phyloP scores from a whole-genome alignment of 1,140 invertebrate genomes.

The Caligus rogercresseyi region DNA sequence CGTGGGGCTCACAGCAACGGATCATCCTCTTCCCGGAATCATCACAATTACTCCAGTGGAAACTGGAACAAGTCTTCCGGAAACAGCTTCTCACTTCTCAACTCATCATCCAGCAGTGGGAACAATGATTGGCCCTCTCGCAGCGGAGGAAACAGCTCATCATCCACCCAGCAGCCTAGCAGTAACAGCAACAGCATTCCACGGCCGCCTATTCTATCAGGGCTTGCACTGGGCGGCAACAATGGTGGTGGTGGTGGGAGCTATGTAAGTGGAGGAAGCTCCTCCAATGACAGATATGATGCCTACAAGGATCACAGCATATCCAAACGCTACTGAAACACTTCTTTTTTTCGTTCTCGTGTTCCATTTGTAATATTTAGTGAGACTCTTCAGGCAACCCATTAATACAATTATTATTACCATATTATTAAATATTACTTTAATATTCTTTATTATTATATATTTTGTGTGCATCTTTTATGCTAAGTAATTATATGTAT shows the following conservation, averaged over 20 bases:
- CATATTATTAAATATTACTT: no score
- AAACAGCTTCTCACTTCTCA: background rate
- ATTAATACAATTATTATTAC: no score
- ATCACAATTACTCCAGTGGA: background rate
- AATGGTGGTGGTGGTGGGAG: background rate
- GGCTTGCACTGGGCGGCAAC: background rate
- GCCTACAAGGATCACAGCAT: slow-evolving; percentile 11
- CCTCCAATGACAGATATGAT: slow-evolving; percentile 5
- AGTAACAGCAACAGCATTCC: no score
- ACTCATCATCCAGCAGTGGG: background rate
- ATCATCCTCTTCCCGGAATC: background rate
- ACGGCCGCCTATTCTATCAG: background rate
- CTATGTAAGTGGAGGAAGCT: slow-evolving; percentile 10
- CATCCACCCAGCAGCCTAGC: background rate
- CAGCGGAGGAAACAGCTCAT: background rate
- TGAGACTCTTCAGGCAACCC: no score
- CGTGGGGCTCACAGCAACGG: background rate
- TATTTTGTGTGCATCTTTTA: no score
- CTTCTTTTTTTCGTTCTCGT: no score
- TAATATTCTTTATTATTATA: no score
- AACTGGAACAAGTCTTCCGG: background rate
- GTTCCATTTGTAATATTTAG: no score
- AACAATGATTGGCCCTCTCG: background rate
- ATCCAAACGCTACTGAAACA: background rate
- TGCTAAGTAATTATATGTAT: no score